phyloP scores from a whole-genome alignment of 2,888 invertebrate species.

The Troides aeacus region DNA sequence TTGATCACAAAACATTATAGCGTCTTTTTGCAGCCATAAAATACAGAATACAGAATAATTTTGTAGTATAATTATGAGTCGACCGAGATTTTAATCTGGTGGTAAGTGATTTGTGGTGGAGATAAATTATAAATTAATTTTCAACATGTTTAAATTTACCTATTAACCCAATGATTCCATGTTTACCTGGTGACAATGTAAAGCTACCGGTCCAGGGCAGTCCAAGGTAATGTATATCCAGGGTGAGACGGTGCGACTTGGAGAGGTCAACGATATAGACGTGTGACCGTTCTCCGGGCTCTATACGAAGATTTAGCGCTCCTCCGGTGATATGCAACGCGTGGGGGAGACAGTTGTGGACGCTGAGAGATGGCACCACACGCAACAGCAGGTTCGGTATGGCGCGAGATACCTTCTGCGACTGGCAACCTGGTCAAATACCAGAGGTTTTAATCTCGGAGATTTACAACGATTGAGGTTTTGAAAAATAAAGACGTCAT shows the following conservation, averaged over 20 bases:
- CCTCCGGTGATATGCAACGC: slow-evolving; percentile 74
- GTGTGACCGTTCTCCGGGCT: slow-evolving; percentile 86
- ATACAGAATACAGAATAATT: no score
- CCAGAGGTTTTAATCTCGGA: no score
- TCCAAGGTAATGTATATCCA: slow-evolving; percentile 82
- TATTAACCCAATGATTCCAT: no score
- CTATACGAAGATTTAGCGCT: slow-evolving; percentile 76
- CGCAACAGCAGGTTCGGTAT: slow-evolving; percentile 87
- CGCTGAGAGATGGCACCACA: slow-evolving; percentile 85
- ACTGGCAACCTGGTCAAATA: slow-evolving; percentile 54
- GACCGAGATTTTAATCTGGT: no score
- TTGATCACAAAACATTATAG: no score
- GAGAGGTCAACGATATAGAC: slow-evolving; percentile 84
- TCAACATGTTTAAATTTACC: background rate
- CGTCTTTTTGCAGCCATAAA: no score
- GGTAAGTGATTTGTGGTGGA: no score
- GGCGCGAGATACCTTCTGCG: slow-evolving; percentile 65
- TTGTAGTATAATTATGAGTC: no score
- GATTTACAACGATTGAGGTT: no score
- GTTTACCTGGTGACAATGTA: slow-evolving; percentile 80
- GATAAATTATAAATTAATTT: background rate
- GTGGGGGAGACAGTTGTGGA: slow-evolving; percentile 89
- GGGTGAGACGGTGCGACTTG: slow-evolving; percentile 72
- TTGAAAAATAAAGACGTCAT: no score
- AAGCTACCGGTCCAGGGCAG: slow-evolving; percentile 86